Base-by-base conservation (phyloP, 2,888 invertebrate species). In the Sylvicola cinctus region DNA sequence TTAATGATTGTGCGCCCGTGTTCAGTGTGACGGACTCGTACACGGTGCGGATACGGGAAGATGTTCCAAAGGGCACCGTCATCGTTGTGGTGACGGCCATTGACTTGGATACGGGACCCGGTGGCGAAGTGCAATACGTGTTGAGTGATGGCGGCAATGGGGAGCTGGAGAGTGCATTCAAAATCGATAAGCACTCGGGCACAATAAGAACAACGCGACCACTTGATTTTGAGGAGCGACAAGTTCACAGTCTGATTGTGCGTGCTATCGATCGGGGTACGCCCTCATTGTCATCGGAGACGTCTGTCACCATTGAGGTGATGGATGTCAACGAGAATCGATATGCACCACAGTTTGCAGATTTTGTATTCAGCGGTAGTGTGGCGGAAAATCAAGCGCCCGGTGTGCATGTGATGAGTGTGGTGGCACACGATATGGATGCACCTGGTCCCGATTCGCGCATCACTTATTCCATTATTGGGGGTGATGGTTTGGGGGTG, bases 281-380 rank as follows among this genome's bases (percentile, higher is more conserved):
- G 36, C 88, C 87, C 2, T 66, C 81, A 4, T 60, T 88, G 41
- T 72, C 74, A 39, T 70, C 85, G 2, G 78, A 80, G 48, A 76
- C 84, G 38, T 69, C 74, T 38, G 69, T 95, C 25, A 69, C 78
- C 34, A 70, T 95, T 35, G 85, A 90, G 58, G 70, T 87, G 40
- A 77, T 83, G 43, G 93, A 95, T 60, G 91, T 93, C 13, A 88
- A 95, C 60, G 93, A 93, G 60, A 93, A 93, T 59, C 63, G 74
- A 36, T 72, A 75, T 56, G 66, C 85, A 35, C 90, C 93, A 2
- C 62, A 65, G 42, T 93, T 93, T 56, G 67, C 68, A 34, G 83
- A 81, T 53, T 79, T 77, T 48, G 83, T 85, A 43, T 61, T 78
- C 41, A 60, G 66, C 39, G 80, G 78, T 33, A 63, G 62, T 43